phyloP scores from a whole-genome alignment of 1,140 invertebrate species.

The Solen grandis region DNA sequence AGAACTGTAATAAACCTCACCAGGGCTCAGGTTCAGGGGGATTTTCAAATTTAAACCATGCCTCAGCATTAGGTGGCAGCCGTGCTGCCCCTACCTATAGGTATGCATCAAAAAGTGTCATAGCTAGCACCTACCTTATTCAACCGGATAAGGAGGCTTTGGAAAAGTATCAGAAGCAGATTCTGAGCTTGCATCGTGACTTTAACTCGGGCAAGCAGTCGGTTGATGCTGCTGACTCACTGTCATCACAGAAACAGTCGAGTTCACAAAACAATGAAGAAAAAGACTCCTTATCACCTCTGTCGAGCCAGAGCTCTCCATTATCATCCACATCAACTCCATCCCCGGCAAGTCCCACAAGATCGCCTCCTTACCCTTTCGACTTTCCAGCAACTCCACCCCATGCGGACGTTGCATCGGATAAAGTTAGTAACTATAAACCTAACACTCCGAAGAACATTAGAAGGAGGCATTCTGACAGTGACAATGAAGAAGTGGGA shows the following conservation, averaged over 20 bases:
- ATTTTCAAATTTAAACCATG: conserved; percentile 55
- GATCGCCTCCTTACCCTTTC: conserved; percentile 54
- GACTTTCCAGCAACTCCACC: conserved; percentile 64
- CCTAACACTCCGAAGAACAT: conserved; percentile 75
- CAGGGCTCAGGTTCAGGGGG: conserved; percentile 13
- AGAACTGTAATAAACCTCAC: conserved; percentile 17
- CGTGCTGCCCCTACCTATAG: conserved; percentile 66
- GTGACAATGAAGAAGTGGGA: conserved; percentile 75
- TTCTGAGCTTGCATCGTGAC: conserved; percentile 51
- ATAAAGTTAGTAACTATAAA: conserved; percentile 76
- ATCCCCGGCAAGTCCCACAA: conserved; percentile 27
- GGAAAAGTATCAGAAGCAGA: conserved; percentile 72
- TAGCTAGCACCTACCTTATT: conserved; percentile 80
- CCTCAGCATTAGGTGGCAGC: conserved; percentile 20
- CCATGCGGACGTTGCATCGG: conserved; percentile 76
- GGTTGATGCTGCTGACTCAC: not conserved
- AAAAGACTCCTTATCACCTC: conserved; percentile 50
- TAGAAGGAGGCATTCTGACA: conserved; percentile 75
- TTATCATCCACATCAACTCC: conserved; percentile 46
- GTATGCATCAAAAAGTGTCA: conserved; percentile 80
- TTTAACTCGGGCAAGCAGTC: conserved; percentile 11
- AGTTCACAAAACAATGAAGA: conserved; percentile 34
- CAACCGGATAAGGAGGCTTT: conserved; percentile 69
- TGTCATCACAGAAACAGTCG: not conserved
- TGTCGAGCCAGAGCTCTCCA: conserved; percentile 50